Conservation (phyloP, 2,888 invertebrate species). For the Liodrosophila aerea region DNA sequence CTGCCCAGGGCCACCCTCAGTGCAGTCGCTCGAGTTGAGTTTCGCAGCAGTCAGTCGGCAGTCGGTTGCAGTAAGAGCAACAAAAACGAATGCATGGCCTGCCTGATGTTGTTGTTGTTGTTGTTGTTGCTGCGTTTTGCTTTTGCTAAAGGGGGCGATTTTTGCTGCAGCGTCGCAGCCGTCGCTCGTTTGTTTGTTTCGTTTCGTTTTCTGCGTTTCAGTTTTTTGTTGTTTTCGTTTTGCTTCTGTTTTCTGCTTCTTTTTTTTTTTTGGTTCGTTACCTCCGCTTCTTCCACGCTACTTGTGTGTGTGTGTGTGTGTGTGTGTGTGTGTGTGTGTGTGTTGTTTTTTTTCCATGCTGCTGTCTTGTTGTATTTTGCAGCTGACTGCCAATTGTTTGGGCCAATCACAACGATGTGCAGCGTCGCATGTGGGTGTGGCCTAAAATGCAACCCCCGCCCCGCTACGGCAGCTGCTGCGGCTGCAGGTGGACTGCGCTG, state of each 20-base stretch:
- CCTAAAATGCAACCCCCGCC: conserved; percentile 80
- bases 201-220: conserved; percentile 64
- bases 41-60: conserved; percentile 45
- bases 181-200: conserved; percentile 36
- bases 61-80: conserved; percentile 48
- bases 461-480: conserved; percentile 35
- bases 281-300: conserved; percentile 41
- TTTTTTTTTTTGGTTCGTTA: conserved; percentile 46
- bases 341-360: conserved; percentile 26
- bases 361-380: conserved; percentile 67
- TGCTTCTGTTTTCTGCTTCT: conserved; percentile 53
- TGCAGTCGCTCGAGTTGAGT: conserved; percentile 52
- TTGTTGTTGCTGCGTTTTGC: conserved; percentile 54
- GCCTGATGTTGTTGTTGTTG: conserved; percentile 34
- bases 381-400: conserved; percentile 77
- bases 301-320: conserved; percentile 32
- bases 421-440: conserved; percentile 81
- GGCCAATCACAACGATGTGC: conserved; percentile 80
- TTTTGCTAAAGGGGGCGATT: conserved; percentile 66
- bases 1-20: conserved; percentile 60
- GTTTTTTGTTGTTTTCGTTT: too few species aligned
- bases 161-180: conserved; percentile 56
- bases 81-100: conserved; percentile 42
- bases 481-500: conserved; percentile 73
- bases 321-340: conserved; percentile 20